Conservation (phyloP, 1,140 invertebrate species). For the Druon quercuslanigerum region DNA sequence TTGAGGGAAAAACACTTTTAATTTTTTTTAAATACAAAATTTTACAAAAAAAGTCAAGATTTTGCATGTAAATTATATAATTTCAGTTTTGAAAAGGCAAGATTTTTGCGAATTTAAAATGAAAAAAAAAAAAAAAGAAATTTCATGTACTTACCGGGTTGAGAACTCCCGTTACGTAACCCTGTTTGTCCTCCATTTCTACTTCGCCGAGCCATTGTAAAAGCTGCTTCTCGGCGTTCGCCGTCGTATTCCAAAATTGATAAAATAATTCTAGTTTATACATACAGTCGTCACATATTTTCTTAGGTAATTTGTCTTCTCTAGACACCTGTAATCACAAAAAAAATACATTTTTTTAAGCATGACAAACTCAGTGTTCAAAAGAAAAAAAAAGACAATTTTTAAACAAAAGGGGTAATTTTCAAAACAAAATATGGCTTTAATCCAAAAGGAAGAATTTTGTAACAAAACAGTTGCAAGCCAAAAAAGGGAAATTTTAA, state of each 20-base stretch:
- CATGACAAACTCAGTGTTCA: too few relatives aligned
- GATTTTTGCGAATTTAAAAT: background rate
- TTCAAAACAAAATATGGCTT: too few relatives aligned
- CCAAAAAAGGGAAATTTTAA: too few relatives aligned
- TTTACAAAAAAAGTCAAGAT: too few relatives aligned
- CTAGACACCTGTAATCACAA: constrained; percentile 70
- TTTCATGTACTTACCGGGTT: constrained; percentile 60
- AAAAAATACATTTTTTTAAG: constrained; percentile 9
- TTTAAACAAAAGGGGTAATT: too few relatives aligned
- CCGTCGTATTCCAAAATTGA: constrained; percentile 78
- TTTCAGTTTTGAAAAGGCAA: too few relatives aligned
- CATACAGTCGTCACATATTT: constrained; percentile 78
- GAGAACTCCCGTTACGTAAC: constrained; percentile 64
- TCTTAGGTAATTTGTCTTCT: constrained; percentile 79
- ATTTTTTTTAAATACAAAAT: too few relatives aligned
- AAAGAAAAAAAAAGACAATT: too few relatives aligned
- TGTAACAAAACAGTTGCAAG: too few relatives aligned
- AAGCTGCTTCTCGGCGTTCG: constrained; percentile 78
- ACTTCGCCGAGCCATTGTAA: constrained; percentile 75
- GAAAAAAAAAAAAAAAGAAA: background rate
- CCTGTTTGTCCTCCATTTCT: constrained; percentile 69
- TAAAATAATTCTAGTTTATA: constrained; percentile 79
- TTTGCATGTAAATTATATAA: too few relatives aligned
- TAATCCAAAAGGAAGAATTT: too few relatives aligned
- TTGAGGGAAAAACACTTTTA: too few relatives aligned